Base-by-base conservation (phyloP, 2,888 invertebrate genomes). In the Sinohyriopsis cumingii region DNA sequence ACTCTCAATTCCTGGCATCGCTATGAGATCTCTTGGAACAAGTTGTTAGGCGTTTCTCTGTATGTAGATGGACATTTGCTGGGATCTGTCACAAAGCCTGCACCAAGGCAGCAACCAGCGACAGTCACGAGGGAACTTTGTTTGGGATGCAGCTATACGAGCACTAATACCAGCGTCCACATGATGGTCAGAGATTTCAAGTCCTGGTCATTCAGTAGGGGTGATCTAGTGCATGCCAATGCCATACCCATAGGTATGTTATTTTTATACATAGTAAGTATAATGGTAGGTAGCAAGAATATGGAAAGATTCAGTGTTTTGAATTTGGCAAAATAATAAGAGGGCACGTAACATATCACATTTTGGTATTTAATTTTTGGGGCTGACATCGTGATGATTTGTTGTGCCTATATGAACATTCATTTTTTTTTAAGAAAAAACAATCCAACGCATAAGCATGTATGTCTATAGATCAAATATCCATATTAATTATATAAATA, bases 21-120 rank as follows among this genome's bases (percentile, higher is more conserved):
- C 55, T 70, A 82, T 22, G 80, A 81, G 60, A 67, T 84, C 12
- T 80, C 84, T 7, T 84, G 82, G 82, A 80, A 77, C 55, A 67
- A 71, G 28, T 69, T 72, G 33, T 69, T 81, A 4, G 84, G 84
- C 12, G 61, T 77, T 20, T 77, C 77, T 56, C 65, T 84, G 12
- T 61, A 77, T 1, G 71, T 79, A 15, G 74, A 83, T 63, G 77
- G 78, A 19, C 65, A 73, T 55, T 55, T 80, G 0, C 71, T 82
- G 12, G 82, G 81, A 18, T 75, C 77, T 9, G 70, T 69, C 18
- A 72, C 75, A 12, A 66, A 72, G 24, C 73, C 82, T 12, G 57
- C 45, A 1, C 59, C 69, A 15, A 55, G 22, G 24, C 55, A 18
- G 12, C 19, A 24, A 15, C 59, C 71, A 2, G 75, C 73, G 7